Evolutionary conservation across 1,140 invertebrate species (phyloP), one percentile per base, ranked within the genome.

Genomic region (Andrena cerasifolii): DNA sequence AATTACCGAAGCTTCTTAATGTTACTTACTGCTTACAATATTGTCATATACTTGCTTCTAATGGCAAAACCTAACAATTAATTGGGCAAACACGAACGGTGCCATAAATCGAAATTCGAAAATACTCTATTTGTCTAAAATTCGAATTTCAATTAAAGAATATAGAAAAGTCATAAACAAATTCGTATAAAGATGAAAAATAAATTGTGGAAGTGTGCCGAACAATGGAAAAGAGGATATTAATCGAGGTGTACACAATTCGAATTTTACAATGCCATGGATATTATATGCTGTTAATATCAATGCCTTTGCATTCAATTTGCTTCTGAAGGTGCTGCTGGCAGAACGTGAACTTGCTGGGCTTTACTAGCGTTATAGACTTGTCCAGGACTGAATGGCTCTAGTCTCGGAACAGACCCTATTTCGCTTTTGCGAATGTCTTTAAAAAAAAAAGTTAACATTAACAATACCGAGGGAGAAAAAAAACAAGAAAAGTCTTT

Each of bases 291-390:
- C 18, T 51, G 67, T 83, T 71, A 75, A 71, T 78, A 74, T 65
- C 36, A 79, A 59, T 79, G 45, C 56, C 26, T 36, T 43, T 56
- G 56, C n/a, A 43, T 59, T 84, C 51, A 85, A 63, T 84, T 85
- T 59, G 70, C 83, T 75, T 92, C 90, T 79, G 88, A 88, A 68
- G 88, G 86, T 70, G 86, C 84, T 76, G 93, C 92, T 81, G 95
- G 94, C 73, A 98, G 93, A 43, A 98, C 97, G 89, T 98, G 96
- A 73, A 98, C 95, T 93, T 98, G 97, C 87, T 95, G 95, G 68
- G 96, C 96, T 93, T 98, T 97, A 77, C 96, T 97, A 65, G 95
- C 95, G 92, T 98, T 97, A 91, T 98, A 98, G 8, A 98, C 96
- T 91, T 98, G 97, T 8, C 97, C 97, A 3, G 96, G 94, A 89